These are phyloP conservation scores for Pelosia muscerda DNA, from an alignment of 2,888 invertebrate genomes.

Conservation along the genomic window DNA sequence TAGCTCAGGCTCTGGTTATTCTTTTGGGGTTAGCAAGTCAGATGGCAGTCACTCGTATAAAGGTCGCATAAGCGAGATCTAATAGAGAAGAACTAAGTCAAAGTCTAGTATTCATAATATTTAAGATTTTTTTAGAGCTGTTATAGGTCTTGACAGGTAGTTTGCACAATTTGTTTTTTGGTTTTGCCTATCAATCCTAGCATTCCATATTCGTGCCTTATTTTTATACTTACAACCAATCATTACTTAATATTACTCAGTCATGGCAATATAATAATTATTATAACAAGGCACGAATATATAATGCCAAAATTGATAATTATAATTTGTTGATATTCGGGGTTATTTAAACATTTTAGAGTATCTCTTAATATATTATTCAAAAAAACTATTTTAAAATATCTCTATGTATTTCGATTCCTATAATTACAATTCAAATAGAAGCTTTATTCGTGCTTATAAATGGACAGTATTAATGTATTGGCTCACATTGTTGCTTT, in stretches of 20 bases:
- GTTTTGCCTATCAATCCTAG: not conserved
- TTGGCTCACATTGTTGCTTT: not conserved
- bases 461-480: not conserved
- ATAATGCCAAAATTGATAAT: too few species aligned
- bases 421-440: conserved; percentile 1
- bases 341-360: not conserved
- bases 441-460: not conserved
- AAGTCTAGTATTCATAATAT: too few species aligned
- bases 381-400: not conserved
- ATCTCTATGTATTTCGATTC: not conserved
- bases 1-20: too few species aligned
- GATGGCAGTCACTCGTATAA: too few species aligned
- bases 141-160: too few species aligned
- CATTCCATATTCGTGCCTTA: too few species aligned
- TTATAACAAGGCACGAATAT: too few species aligned
- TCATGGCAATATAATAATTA: not conserved
- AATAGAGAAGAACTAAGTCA: too few species aligned
- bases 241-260: not conserved
- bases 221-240: not conserved
- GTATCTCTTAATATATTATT: not conserved
- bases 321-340: not conserved
- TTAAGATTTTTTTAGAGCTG: too few species aligned
- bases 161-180: not conserved
- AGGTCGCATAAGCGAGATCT: too few species aligned
- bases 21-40: too few species aligned